Evolutionary conservation across 2,113 vertebrate genomes (phyloP), one percentile per base, ranked within the genome.

Genomic region (Urocolius indicus): DNA sequence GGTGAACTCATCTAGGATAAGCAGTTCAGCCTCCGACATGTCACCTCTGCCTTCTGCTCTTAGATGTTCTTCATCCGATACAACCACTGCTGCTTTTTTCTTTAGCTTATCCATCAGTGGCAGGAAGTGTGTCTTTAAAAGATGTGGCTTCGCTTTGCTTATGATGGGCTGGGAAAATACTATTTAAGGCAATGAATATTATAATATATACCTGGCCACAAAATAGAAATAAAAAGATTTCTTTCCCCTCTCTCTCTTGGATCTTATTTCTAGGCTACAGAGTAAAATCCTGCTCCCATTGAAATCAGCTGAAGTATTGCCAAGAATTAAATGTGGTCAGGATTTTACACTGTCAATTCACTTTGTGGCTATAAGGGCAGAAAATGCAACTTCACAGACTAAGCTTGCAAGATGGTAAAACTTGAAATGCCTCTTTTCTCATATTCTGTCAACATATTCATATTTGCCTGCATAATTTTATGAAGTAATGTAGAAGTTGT

Each of bases 111-210:
- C 99, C 99, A 99, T 99, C 94, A 99, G 93, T 46, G 99, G 99
- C 93, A 99, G 98, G 97, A 99, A 99, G 93, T 99, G 99, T 17
- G 98, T 99, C 98, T 99, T 99, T 80, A 99, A 97, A 48, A 99
- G 98, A 93, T 99, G 98, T 27, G 99, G 97, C 90, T 98, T 98
- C 86, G 98, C 99, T 97, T 99, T 99, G 96, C 99, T 99, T 97
- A 99, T 99, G 97, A 99, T 99, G 76, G 99, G 99, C 98, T 99
- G 99, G 80, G 99, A 99, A 97, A 99, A 99, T 55, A 99, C 99
- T 99, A 97, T 95, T 95, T 91, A 96, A 96, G 96, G 95, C 94
- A 97, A 96, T 87, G 83, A 96, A 83, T 95, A 97, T 95, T 95
- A 85, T 93, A 90, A 95, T 68, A 92, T 45, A 93, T 80, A 90